Percentiles rank a stretch among this genome's conserved stretches.
Evolutionary conservation across 2,797 vertebrate genomes (phyloP).

Genomic region (Chaetodon trifasciatus): DNA sequence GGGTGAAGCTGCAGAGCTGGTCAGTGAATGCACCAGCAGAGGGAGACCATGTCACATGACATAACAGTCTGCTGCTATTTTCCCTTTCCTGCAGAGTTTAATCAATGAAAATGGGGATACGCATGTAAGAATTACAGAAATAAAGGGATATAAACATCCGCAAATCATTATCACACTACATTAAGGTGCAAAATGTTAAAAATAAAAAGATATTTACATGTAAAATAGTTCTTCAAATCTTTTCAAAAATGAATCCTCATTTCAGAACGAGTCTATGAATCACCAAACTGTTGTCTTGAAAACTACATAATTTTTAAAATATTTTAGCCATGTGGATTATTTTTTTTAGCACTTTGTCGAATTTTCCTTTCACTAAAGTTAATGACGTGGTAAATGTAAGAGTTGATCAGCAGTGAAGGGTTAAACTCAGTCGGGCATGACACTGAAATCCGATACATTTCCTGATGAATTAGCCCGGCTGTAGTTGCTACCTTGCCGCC

Average conservation of each 20-base stretch:
- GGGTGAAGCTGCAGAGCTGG: slow-evolving; percentile 37
- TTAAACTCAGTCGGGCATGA: slow-evolving; percentile 67
- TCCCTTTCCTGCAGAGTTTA: not conserved
- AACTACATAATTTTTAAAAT: not conserved
- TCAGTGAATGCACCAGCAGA: slow-evolving; percentile 77
- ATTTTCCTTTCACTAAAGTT: not conserved
- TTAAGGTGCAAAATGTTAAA: not conserved
- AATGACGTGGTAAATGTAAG: not conserved
- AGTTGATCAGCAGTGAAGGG: slow-evolving; percentile 60
- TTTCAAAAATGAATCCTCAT: not conserved
- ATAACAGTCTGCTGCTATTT: not conserved
- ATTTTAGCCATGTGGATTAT: not conserved
- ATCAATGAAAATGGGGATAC: not conserved
- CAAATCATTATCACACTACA: not conserved
- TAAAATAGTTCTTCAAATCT: not conserved
- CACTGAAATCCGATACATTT: slow-evolving; percentile 68
- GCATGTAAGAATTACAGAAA: not conserved
- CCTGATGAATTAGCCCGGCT: slow-evolving; percentile 22
- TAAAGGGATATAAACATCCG: not conserved
- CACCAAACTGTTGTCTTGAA: not conserved
- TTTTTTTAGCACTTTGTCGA: not conserved
- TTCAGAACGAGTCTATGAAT: not conserved
- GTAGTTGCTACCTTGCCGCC: not conserved
- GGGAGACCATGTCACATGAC: slow-evolving; percentile 75
- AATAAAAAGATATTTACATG: too few species aligned